Evolutionary conservation across 2,113 vertebrate genomes (phyloP), one percentile per base, ranked within the genome.

Genomic region (Chaenogobius annularis): DNA sequence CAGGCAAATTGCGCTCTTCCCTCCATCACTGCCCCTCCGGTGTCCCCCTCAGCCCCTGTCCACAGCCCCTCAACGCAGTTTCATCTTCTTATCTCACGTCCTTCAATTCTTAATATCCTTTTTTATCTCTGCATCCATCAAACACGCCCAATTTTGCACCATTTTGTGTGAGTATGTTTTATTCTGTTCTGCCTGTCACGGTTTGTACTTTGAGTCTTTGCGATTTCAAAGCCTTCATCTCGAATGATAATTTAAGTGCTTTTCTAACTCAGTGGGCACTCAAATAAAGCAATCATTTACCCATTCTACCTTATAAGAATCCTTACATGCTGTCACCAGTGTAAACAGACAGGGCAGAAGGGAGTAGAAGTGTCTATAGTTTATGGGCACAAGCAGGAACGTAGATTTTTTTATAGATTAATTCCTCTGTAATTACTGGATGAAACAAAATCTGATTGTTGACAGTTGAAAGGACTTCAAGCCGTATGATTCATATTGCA

Each of bases 1-100:
- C 52, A 40, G 70, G 75, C 47, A 87, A 84, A 87, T 80, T 83
- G 73, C 77, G 46, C 13, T 65, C 79, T 69, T 75, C 72, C 73
- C 69, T 77, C 72, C 20, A 67, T 76, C 62, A 63, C 43, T 7
- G 7, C 54, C 77, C 58, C 74, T 69, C 55, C 65, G 66, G 61
- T 58, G 58, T 12, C 10, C 75, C 70, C 65, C 44, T 61, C 67
- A 66, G 76, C 23, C 43, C 26, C n/a, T 55, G 14, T 4, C 73
- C 72, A 72, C 72, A 37, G 37, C 66, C 54, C 52, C 69, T 48
- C 50, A 37, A 43, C 35, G 74, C 72, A 54, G 37, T 48, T 75
- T 56, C 54, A 54, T 37, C 56, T 55, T 14, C 55, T 35, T 56
- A 64, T 68, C 10, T 50, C 61, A 76, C 70, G 62, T 55, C 62